Conservation (phyloP, 2,113 vertebrate genomes). For the Circaetus cinerascens region DNA sequence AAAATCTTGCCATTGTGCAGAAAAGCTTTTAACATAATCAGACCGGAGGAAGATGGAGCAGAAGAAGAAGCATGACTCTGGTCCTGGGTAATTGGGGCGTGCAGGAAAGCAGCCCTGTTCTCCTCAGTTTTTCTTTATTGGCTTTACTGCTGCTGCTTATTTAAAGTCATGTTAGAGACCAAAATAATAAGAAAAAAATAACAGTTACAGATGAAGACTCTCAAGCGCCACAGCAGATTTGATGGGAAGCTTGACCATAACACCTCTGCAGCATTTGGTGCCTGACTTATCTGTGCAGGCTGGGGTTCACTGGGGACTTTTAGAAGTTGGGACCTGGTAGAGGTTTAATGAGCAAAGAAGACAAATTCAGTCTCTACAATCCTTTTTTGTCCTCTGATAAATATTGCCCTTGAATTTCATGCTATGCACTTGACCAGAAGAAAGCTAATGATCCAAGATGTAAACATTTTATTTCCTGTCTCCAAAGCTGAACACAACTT, state of each 20-base stretch:
- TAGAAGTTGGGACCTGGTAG: not conserved
- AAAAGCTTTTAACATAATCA: not conserved
- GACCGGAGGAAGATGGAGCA: not conserved
- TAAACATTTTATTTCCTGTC: conserved; percentile 54
- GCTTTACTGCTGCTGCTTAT: not conserved
- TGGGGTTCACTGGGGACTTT: not conserved
- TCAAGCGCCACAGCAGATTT: not conserved
- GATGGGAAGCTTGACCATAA: not conserved
- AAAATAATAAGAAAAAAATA: not conserved
- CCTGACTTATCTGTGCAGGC: not conserved
- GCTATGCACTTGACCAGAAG: not conserved
- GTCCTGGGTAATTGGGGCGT: not conserved
- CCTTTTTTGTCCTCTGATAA: not conserved
- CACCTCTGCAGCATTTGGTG: not conserved
- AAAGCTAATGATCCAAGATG: conserved; percentile 30
- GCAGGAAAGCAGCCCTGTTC: not conserved
- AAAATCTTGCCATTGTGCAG: not conserved
- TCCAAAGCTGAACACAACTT: conserved; percentile 50
- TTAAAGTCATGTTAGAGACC: not conserved
- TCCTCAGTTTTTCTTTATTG: not conserved
- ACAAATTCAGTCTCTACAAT: not conserved
- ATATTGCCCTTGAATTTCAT: conserved; percentile 43
- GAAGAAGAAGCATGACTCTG: not conserved
- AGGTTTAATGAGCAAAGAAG: not conserved
- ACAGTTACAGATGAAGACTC: not conserved